Percentiles rank a stretch among this genome's conserved stretches.
Evolutionary conservation across 2,888 invertebrate genomes (phyloP).

Genomic region (Perizoma affinitatum): DNA sequence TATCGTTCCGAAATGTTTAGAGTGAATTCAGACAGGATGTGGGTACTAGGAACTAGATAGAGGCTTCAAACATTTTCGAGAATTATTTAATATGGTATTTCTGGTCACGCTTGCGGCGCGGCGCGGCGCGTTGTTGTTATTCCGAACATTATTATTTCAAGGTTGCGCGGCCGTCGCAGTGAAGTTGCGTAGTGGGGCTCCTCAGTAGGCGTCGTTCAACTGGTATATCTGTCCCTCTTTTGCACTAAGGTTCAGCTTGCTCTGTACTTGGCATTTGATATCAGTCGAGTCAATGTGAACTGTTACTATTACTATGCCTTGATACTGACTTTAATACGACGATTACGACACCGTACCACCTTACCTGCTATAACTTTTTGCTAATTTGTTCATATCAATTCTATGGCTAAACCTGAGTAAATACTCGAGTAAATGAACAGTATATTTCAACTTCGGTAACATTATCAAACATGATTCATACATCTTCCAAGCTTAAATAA

Average conservation of each 20-base stretch:
- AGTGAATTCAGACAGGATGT: constrained; percentile 58
- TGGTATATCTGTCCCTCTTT: constrained; percentile 79
- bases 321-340: constrained; percentile 62
- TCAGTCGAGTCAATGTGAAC: constrained; percentile 66
- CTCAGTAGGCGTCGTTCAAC: constrained; percentile 79
- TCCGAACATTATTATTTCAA: constrained; percentile 84
- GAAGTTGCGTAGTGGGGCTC: constrained; percentile 83
- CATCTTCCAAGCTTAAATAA: constrained; percentile 15
- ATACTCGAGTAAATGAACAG: constrained; percentile 41
- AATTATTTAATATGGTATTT: constrained; percentile 79
- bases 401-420: constrained; percentile 52
- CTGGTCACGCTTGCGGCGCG: constrained; percentile 82
- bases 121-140: constrained; percentile 83
- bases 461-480: constrained; percentile 59
- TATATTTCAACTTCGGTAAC: constrained; percentile 40
- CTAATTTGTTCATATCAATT: constrained; percentile 46
- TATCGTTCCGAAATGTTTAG: constrained; percentile 36
- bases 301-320: constrained; percentile 50
- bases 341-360: constrained; percentile 44
- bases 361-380: constrained; percentile 55
- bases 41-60: constrained; percentile 58
- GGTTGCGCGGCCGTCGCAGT: constrained; percentile 82
- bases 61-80: constrained; percentile 69
- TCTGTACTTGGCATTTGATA: constrained; percentile 78
- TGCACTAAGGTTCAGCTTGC: constrained; percentile 74